Conservation (phyloP, 1,140 invertebrate species). For the Eumeta japonica region DNA sequence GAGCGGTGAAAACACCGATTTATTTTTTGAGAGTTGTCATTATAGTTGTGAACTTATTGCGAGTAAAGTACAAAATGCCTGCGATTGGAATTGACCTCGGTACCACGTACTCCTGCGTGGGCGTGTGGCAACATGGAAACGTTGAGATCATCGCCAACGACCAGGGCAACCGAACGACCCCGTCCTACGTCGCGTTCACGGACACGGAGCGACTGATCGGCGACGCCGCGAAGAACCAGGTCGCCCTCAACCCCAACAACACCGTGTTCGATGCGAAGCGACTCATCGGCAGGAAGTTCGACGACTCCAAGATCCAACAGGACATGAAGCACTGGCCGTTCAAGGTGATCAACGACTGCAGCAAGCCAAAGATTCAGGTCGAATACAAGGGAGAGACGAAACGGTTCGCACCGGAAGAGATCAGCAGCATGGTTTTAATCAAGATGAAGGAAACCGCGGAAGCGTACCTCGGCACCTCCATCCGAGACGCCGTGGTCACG, state of each 20-base stretch:
- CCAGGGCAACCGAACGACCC: constrained; percentile 90
- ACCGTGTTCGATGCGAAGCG: too few relatives aligned
- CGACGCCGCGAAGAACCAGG: constrained; percentile 73
- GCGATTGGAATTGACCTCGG: constrained; percentile 79
- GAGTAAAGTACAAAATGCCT: constrained; percentile 43
- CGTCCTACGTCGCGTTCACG: too few relatives aligned
- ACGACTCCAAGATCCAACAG: constrained; percentile 70
- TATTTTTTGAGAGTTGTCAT: not conserved
- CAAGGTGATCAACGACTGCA: constrained; percentile 64
- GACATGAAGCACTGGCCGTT: constrained; percentile 80
- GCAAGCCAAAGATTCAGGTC: constrained; percentile 71
- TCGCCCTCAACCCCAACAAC: constrained; percentile 59
- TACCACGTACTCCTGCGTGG: too few relatives aligned
- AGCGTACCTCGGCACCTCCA: constrained; percentile 69
- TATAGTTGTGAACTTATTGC: not conserved
- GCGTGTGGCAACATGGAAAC: constrained; percentile 90
- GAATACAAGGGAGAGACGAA: constrained; percentile 74
- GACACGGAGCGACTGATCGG: too few relatives aligned
- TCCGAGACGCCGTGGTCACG: constrained; percentile 67
- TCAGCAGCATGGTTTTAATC: constrained; percentile 76
- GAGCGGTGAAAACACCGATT: not conserved
- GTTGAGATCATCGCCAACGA: constrained; percentile 95
- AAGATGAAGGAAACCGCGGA: too few relatives aligned
- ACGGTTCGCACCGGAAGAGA: constrained; percentile 73
- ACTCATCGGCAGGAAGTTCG: too few relatives aligned